These are phyloP conservation scores for Synergus gifuensis DNA, from an alignment of 2,888 invertebrate species.

Conservation along the genomic window DNA sequence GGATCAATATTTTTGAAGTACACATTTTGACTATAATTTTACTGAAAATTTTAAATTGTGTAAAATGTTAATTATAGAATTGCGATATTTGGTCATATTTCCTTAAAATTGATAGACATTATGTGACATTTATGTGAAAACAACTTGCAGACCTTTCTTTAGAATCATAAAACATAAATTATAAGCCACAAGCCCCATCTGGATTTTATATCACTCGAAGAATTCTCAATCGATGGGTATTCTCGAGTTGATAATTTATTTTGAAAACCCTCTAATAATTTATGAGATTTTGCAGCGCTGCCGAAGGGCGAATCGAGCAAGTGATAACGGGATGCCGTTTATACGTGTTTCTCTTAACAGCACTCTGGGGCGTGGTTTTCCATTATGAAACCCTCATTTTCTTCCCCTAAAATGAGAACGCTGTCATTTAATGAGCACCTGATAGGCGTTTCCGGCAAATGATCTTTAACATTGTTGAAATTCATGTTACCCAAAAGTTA, in stretches of 20 bases:
- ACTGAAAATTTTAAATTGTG: not conserved
- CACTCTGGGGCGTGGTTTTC: slow-evolving; percentile 9
- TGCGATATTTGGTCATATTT: too few relatives aligned
- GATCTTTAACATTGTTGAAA: not conserved
- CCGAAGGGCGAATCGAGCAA: not conserved
- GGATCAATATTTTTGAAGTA: not conserved
- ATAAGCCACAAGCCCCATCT: not conserved
- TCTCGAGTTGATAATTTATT: not conserved
- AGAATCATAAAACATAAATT: not conserved
- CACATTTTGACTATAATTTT: not conserved
- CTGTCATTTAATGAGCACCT: not conserved
- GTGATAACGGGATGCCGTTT: not conserved
- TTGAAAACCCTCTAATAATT: not conserved
- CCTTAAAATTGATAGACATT: not conserved
- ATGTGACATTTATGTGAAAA: not conserved
- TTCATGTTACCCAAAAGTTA: not conserved
- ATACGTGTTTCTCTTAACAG: slow-evolving; percentile 5
- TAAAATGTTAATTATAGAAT: not conserved
- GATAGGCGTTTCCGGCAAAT: not conserved
- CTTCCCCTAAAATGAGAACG: not conserved
- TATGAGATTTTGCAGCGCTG: not conserved
- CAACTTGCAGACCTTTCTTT: not conserved
- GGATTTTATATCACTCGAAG: not conserved
- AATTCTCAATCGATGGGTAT: not conserved
- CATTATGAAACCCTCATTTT: not conserved